Percentiles rank a stretch among this genome's conserved stretches.
Conservation (phyloP, 2,797 vertebrate species). For the Chaunax sp. region DNA sequence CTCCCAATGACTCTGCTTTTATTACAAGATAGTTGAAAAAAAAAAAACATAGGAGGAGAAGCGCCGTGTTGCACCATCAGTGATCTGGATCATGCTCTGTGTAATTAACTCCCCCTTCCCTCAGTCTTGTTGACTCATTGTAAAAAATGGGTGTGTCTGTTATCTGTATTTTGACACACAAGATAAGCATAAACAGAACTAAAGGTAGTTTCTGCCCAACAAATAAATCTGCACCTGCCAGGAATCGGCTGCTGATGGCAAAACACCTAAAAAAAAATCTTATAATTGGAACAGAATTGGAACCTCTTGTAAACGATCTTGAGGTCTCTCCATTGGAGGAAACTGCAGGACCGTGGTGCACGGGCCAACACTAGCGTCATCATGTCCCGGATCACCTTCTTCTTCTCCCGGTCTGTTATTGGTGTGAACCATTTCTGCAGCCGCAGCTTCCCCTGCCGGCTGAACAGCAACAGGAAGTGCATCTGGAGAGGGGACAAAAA, state of each 20-base stretch:
- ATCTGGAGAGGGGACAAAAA: slow-evolving; percentile 80
- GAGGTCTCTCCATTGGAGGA: slow-evolving; percentile 95
- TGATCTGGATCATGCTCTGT: background rate
- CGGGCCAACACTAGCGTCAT: slow-evolving; percentile 88
- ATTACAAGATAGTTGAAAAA: background rate
- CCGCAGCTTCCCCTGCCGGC: slow-evolving; percentile 95
- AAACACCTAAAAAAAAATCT: background rate
- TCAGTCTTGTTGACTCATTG: background rate
- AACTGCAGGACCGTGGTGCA: slow-evolving; percentile 91
- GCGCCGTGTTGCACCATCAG: background rate
- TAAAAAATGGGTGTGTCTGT: slow-evolving; percentile 11
- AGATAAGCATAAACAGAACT: slow-evolving; percentile 20
- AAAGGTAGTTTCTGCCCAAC: background rate
- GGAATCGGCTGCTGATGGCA: background rate
- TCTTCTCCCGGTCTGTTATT: slow-evolving; percentile 91
- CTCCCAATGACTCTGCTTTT: background rate
- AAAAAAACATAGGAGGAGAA: background rate
- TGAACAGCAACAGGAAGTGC: slow-evolving; percentile 95
- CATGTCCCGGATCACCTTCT: slow-evolving; percentile 94
- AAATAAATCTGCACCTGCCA: background rate
- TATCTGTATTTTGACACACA: slow-evolving; percentile 4
- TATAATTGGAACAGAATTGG: background rate
- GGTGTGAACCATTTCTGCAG: slow-evolving; percentile 97
- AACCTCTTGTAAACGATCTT: slow-evolving; percentile 99
- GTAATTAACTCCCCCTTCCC: slow-evolving; percentile 22